Conservation (phyloP, 2,888 invertebrate species). For the Morpho helenor region DNA sequence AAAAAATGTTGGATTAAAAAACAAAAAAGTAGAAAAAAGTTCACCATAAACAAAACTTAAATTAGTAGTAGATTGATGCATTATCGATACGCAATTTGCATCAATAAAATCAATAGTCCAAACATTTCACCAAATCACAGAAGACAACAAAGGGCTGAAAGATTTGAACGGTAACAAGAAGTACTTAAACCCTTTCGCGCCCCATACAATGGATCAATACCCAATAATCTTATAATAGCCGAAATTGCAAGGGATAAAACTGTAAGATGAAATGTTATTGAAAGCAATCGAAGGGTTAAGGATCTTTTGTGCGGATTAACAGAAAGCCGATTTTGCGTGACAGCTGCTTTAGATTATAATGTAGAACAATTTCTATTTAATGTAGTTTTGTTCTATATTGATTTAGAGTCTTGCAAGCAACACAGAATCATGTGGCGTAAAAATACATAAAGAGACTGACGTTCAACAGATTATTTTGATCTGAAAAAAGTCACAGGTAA, state of each 20-base stretch:
- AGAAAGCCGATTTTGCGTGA: slow-evolving; percentile 50
- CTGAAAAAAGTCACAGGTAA: too few relatives aligned
- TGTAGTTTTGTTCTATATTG: too few relatives aligned
- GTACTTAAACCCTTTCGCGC: slow-evolving; percentile 68
- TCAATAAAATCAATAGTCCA: slow-evolving; percentile 18
- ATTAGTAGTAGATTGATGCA: too few relatives aligned
- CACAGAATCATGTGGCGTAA: too few relatives aligned
- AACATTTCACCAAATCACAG: slow-evolving; percentile 20
- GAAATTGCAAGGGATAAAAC: slow-evolving; percentile 40
- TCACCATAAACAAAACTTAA: too few relatives aligned
- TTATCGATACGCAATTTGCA: slow-evolving; percentile 6
- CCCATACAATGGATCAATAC: slow-evolving; percentile 69
- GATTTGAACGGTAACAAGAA: slow-evolving; percentile 47
- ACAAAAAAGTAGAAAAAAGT: too few relatives aligned
- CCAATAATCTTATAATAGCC: slow-evolving; percentile 74
- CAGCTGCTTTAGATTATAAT: slow-evolving; percentile 36
- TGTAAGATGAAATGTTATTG: slow-evolving; percentile 39
- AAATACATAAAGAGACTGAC: too few relatives aligned
- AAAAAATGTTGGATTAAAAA: too few relatives aligned
- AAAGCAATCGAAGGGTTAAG: slow-evolving; percentile 44
- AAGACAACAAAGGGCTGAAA: slow-evolving; percentile 20
- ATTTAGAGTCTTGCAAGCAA: too few relatives aligned
- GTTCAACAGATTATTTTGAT: too few relatives aligned
- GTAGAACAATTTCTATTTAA: not conserved
- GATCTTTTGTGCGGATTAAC: slow-evolving; percentile 33